Evolutionary conservation across 2,888 invertebrate genomes (phyloP), one percentile per base, ranked within the genome.

Genomic region (Candidula unifasciata): DNA sequence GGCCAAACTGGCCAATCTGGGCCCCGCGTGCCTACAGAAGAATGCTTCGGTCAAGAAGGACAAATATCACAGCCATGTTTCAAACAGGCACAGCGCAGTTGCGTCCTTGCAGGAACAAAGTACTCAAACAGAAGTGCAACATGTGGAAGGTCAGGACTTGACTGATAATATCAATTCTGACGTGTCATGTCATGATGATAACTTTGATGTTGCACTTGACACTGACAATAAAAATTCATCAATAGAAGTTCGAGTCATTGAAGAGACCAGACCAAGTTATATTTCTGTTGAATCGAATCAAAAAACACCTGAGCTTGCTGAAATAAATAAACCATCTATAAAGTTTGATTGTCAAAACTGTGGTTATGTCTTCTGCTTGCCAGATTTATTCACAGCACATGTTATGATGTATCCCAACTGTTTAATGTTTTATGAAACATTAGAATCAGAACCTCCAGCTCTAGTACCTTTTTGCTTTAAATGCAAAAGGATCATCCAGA

Each of bases 381-480:
- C 44, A 71, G 71, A 71, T 1, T 24, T 44, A n/a, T 71, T 71
- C 21, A 44, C 3, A 71, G 35, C 8, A n/a, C 71, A 71, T 71
- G 71, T 71, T 44, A 37, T 71, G 1, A 44, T 71, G 71, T 37
- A 71, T 35, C 13, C 24, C 0, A 6, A 18, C 35, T 71, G 71
- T 71, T 44, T 71, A n/a, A 6, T 5, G 0, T 44, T 37, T 71
- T 71, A 71, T 44, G 71, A 71, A 44, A 71, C 24, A 6, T 5
- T 8, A 21, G 37, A 10, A 37, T n/a, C 35, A 24, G 24, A 16
- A 24, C n/a, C 37, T 71, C 37, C 37, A 44, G 24, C 8, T 1
- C 24, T n/a, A 24, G 24, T 37, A n/a, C 21, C 21, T n/a, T 71
- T 24, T 71, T 71, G 71, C n/a, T 71, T 71, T 71, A 71, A 44